phyloP scores from a whole-genome alignment of 2,113 vertebrate genomes.

The Oxyruncus cristatus region DNA sequence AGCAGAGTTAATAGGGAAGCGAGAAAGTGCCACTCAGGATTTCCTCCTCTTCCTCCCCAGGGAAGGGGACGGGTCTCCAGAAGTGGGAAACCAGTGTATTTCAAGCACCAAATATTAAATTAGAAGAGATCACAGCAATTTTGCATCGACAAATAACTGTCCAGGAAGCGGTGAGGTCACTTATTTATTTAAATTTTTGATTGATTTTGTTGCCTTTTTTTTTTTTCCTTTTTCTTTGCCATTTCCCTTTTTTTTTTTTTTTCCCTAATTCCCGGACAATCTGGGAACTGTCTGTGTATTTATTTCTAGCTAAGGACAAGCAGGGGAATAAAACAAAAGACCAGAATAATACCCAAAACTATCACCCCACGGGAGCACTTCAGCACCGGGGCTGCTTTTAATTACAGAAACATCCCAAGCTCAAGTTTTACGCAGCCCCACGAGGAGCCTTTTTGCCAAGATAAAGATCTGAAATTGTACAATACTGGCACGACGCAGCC shows the following conservation, averaged over 20 bases:
- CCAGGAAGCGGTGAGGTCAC: not conserved
- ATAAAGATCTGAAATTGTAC: conserved; percentile 38
- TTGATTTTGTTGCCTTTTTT: not conserved
- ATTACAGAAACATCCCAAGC: conserved; percentile 3
- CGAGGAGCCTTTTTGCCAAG: conserved; percentile 12
- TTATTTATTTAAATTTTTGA: not conserved
- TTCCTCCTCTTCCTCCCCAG: conserved; percentile 30
- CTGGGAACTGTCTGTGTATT: conserved; percentile 14
- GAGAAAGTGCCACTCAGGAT: not conserved
- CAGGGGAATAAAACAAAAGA: conserved; percentile 16
- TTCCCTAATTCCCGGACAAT: not conserved
- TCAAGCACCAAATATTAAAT: not conserved
- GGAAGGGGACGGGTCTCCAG: not conserved
- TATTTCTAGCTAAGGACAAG: conserved; percentile 27
- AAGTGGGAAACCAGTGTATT: not conserved
- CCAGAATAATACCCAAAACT: conserved; percentile 38
- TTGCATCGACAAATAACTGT: not conserved
- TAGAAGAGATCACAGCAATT: not conserved
- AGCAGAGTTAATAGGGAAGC: not conserved
- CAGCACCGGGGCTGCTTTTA: conserved; percentile 10
- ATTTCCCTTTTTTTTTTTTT: not conserved
- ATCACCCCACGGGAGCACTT: conserved; percentile 34
- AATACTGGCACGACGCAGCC: not conserved
- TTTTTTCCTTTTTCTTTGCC: not conserved
- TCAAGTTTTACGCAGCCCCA: not conserved